A percentile compares a stretch with the other conserved stretches of the same genome.
Conservation (phyloP, 2,113 vertebrate species). For the Charadrius vociferus region DNA sequence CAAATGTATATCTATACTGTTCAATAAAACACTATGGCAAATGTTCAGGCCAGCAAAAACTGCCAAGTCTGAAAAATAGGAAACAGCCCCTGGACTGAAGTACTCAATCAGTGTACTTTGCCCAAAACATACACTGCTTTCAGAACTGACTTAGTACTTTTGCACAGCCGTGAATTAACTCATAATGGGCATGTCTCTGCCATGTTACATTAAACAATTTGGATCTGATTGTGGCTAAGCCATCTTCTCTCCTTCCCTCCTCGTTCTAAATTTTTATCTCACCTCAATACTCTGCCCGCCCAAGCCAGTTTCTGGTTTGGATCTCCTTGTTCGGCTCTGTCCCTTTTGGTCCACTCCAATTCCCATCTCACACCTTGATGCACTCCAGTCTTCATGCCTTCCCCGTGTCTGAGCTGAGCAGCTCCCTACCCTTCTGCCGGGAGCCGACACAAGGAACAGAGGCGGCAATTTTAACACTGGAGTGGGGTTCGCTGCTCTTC, state of each 20-base stretch:
- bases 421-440: neutral
- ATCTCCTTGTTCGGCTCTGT: neutral
- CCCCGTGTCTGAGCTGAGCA: neutral
- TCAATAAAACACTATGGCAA: neutral
- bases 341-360: neutral
- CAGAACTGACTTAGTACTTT: neutral
- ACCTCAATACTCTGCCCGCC: neutral
- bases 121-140: neutral
- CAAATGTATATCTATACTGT: neutral
- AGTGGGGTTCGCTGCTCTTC: neutral
- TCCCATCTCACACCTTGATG: neutral
- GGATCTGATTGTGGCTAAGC: neutral
- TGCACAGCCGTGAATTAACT: neutral
- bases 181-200: accelerated
- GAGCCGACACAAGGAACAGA: neutral
- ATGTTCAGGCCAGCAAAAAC: neutral
- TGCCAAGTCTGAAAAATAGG: neutral
- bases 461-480: neutral
- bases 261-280: neutral
- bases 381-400: neutral
- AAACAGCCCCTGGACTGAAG: neutral
- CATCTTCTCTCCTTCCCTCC: neutral
- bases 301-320: neutral
- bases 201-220: neutral
- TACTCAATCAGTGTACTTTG: neutral